phyloP scores from a whole-genome alignment of 2,797 vertebrate genomes.

The Notolepis coatsorum region DNA sequence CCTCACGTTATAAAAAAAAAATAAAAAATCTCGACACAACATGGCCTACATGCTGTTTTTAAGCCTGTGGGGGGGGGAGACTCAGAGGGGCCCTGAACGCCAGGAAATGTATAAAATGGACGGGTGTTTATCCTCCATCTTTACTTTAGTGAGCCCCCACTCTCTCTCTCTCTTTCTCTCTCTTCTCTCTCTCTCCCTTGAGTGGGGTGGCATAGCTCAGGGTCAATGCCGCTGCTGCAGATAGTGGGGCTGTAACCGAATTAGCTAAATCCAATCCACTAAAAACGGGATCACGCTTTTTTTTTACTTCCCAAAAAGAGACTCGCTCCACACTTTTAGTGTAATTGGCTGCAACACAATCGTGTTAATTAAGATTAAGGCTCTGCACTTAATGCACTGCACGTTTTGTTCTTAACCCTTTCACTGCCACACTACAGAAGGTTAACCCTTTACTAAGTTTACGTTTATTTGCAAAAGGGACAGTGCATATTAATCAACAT shows the following conservation, averaged over 20 bases:
- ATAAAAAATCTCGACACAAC: background rate
- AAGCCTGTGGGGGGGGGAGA: constrained; percentile 34
- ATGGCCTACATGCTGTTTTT: constrained; percentile 44
- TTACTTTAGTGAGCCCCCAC: constrained; percentile 58
- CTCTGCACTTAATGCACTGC: constrained; percentile 50
- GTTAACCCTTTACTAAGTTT: too few species aligned
- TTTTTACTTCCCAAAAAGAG: constrained; percentile 55
- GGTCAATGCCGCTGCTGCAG: constrained; percentile 61
- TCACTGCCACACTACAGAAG: too few species aligned
- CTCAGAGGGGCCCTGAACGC: constrained; percentile 46
- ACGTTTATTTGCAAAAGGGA: too few species aligned
- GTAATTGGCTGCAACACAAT: constrained; percentile 72
- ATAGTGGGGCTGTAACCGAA: constrained; percentile 66
- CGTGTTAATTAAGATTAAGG: constrained; percentile 69
- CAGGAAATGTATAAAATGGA: constrained; percentile 66
- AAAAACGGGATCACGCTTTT: constrained; percentile 68
- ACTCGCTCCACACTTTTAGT: constrained; percentile 68
- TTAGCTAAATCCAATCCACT: constrained; percentile 71
- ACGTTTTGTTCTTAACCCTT: constrained; percentile 49
- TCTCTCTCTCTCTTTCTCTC: constrained; percentile 8
- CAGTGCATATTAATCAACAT: too few species aligned
- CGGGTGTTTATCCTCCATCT: constrained; percentile 62
- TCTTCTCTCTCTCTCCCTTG: constrained; percentile 18
- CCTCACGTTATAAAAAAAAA: background rate
- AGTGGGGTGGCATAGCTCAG: constrained; percentile 26